phyloP scores from a whole-genome alignment of 2,113 vertebrate species.

The Caracal caracal region DNA sequence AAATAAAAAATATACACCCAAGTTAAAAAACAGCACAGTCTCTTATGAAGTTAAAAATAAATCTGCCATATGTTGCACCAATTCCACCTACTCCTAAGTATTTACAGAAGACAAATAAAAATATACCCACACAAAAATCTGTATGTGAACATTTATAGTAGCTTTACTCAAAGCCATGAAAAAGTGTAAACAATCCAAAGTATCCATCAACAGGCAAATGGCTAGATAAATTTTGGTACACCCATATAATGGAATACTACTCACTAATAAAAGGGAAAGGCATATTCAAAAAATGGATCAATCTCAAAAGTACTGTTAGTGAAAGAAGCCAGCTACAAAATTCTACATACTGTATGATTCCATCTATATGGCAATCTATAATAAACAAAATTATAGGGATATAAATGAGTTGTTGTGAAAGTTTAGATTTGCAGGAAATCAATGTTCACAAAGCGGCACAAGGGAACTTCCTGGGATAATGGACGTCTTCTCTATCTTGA shows the following conservation, averaged over 20 bases:
- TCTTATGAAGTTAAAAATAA: background rate
- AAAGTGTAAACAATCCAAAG: background rate
- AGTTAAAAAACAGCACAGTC: background rate
- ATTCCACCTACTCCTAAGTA: background rate
- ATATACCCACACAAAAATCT: background rate
- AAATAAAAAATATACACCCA: conserved; percentile 31
- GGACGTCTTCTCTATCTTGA: background rate
- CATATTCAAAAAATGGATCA: background rate
- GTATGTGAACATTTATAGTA: background rate
- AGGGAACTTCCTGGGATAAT: background rate
- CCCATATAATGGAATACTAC: background rate
- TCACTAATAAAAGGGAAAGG: background rate
- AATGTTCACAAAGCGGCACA: background rate
- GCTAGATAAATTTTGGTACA: background rate
- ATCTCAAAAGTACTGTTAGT: background rate
- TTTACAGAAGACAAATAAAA: conserved; percentile 37
- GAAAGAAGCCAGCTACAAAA: background rate
- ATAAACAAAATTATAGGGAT: background rate
- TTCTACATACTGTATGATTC: background rate
- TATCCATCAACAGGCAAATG: background rate
- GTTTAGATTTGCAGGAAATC: background rate
- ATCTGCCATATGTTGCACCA: background rate
- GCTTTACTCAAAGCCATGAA: background rate
- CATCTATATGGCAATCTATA: background rate
- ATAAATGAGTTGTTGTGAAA: background rate